These are phyloP conservation scores for Pedionomus torquatus DNA, from an alignment of 2,113 vertebrate genomes.

Conservation along the genomic window DNA sequence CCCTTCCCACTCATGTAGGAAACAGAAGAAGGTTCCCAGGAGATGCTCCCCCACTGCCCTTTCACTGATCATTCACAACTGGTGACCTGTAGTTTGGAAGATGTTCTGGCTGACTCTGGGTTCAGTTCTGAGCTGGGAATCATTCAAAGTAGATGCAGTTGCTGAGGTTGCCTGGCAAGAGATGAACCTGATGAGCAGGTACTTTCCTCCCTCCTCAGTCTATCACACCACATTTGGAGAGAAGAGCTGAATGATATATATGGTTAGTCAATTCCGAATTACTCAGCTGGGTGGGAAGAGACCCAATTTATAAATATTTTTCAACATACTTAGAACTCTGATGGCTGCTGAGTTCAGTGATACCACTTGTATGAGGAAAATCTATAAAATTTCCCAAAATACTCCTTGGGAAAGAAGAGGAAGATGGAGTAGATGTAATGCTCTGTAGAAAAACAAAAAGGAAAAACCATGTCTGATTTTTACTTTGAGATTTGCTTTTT, in stretches of 20 bases:
- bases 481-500: not conserved
- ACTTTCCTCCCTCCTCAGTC: not conserved
- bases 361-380: not conserved
- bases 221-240: not conserved
- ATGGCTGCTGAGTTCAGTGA: not conserved
- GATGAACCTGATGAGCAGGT: not conserved
- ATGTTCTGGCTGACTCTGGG: not conserved
- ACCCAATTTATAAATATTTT: not conserved
- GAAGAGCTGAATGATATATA: not conserved
- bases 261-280: not conserved
- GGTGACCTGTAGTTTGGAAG: not conserved
- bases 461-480: not conserved
- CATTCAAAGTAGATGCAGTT: not conserved
- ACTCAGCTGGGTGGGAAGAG: not conserved
- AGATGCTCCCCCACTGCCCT: not conserved
- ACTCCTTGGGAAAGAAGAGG: not conserved
- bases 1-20: not conserved
- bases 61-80: not conserved
- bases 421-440: not conserved
- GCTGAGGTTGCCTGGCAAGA: not conserved
- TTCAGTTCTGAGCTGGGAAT: not conserved
- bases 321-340: not conserved
- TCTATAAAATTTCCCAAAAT: not conserved
- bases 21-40: not conserved
- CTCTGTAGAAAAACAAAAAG: not conserved